Evolutionary conservation across 2,888 invertebrate species (phyloP).

Genomic region (Ichneumoninae sp.): DNA sequence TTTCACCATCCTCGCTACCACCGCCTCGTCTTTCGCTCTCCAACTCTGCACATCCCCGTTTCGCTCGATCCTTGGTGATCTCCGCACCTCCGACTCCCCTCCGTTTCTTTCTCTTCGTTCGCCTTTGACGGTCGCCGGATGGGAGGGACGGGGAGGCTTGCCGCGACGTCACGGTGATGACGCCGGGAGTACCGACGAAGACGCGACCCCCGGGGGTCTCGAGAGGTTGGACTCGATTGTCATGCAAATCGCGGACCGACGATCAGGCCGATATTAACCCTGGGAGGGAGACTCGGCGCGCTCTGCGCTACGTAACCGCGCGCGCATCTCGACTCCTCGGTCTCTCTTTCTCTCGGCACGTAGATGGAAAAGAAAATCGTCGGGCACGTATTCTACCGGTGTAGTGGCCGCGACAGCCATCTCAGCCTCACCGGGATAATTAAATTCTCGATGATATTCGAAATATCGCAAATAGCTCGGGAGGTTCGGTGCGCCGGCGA

Average conservation of each 20-base stretch:
- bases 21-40: not conserved
- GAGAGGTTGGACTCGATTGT: slow-evolving; percentile 74
- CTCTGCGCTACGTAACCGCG: slow-evolving; percentile 4
- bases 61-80: slow-evolving; percentile 32
- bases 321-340: not conserved
- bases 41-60: slow-evolving; percentile 10
- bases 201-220: slow-evolving; percentile 56
- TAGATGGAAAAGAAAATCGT: slow-evolving; percentile 65
- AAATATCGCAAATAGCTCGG: slow-evolving; percentile 45
- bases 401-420: slow-evolving; percentile 33
- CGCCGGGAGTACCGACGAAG: slow-evolving; percentile 58
- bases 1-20: slow-evolving; percentile 9
- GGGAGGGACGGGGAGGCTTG: slow-evolving; percentile 32
- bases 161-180: slow-evolving; percentile 65
- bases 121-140: slow-evolving; percentile 60
- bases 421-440: slow-evolving; percentile 55
- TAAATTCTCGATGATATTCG: slow-evolving; percentile 62
- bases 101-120: slow-evolving; percentile 44
- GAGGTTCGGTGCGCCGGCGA: not conserved
- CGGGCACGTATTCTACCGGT: slow-evolving; percentile 59
- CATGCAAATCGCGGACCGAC: slow-evolving; percentile 78
- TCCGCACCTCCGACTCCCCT: slow-evolving; percentile 20
- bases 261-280: slow-evolving; percentile 76
- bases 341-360: slow-evolving; percentile 29
- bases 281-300: slow-evolving; percentile 60